Percentiles rank a stretch among this genome's conserved stretches.
Evolutionary conservation across 1,140 invertebrate species (phyloP).

Genomic region (Drosophila navojoa): DNA sequence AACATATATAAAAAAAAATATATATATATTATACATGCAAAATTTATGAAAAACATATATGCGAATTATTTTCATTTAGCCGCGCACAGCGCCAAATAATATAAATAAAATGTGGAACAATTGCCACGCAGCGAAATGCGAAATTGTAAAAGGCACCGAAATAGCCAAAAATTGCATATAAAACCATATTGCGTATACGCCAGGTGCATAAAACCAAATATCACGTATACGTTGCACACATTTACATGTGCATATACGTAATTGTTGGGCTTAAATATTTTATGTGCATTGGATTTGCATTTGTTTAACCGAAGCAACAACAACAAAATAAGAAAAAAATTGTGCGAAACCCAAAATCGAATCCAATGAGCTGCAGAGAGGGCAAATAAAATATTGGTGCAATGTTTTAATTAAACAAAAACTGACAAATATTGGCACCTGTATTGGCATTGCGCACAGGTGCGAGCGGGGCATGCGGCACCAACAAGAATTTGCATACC

Average conservation of each 20-base stretch:
- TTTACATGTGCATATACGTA: constrained; percentile 31
- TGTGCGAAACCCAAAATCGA: neutral
- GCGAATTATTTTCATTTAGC: constrained; percentile 45
- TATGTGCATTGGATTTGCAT: constrained; percentile 62
- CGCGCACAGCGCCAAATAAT: constrained; percentile 1
- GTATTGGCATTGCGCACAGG: neutral
- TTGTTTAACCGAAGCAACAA: constrained; percentile 23
- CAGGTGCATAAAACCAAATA: constrained; percentile 7
- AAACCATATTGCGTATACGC: neutral
- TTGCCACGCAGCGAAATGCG: constrained; percentile 24
- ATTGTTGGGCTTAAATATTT: constrained; percentile 73
- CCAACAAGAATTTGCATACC: constrained; percentile 65
- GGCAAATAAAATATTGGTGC: constrained; percentile 65
- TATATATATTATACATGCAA: too few species aligned
- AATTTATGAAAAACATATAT: constrained; percentile 32
- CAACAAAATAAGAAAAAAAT: neutral
- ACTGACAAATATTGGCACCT: constrained; percentile 71
- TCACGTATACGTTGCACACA: constrained; percentile 1
- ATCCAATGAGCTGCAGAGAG: neutral
- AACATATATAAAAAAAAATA: neutral
- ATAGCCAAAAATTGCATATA: constrained; percentile 31
- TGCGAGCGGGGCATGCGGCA: constrained; percentile 14
- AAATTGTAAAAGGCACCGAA: constrained; percentile 14
- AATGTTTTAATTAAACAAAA: constrained; percentile 79
- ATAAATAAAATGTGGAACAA: constrained; percentile 13